Evolutionary conservation across 2,888 invertebrate species (phyloP).

Genomic region (Pardosa pseudoannulata): DNA sequence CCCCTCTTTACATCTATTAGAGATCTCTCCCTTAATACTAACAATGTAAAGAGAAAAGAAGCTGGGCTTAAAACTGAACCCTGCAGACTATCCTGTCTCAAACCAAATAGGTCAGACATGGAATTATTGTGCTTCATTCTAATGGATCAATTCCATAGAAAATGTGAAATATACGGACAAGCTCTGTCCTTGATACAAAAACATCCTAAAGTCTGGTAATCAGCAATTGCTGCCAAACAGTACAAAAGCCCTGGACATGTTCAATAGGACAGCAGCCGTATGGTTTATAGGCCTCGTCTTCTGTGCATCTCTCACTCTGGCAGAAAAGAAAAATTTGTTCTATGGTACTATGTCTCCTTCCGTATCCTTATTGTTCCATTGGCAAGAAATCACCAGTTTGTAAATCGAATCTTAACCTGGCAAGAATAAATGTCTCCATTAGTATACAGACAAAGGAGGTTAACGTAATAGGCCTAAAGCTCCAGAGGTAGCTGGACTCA

Average conservation of each 20-base stretch:
- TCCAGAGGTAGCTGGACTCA: neutral
- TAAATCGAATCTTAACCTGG: neutral
- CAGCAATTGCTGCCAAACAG: no score
- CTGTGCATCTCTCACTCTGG: neutral
- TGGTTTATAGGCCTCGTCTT: constrained; percentile 13
- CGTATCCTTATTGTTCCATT: neutral
- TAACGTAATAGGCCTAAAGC: constrained; percentile 18
- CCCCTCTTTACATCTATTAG: neutral
- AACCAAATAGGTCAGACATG: neutral
- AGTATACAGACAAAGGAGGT: neutral
- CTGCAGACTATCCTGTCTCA: neutral
- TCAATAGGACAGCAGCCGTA: constrained; percentile 1
- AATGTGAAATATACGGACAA: neutral
- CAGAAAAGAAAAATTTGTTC: neutral
- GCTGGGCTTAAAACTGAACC: neutral
- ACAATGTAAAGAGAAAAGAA: neutral
- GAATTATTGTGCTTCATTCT: constrained; percentile 10
- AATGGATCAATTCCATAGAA: constrained; percentile 18
- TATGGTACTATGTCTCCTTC: neutral
- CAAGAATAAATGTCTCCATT: neutral
- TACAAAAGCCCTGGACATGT: constrained; percentile 19
- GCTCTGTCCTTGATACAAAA: no score
- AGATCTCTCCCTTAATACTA: neutral
- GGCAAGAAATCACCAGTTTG: neutral
- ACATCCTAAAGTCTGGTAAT: no score